Conservation (phyloP, 2,888 invertebrate genomes). For the Geophilus truncorum region DNA sequence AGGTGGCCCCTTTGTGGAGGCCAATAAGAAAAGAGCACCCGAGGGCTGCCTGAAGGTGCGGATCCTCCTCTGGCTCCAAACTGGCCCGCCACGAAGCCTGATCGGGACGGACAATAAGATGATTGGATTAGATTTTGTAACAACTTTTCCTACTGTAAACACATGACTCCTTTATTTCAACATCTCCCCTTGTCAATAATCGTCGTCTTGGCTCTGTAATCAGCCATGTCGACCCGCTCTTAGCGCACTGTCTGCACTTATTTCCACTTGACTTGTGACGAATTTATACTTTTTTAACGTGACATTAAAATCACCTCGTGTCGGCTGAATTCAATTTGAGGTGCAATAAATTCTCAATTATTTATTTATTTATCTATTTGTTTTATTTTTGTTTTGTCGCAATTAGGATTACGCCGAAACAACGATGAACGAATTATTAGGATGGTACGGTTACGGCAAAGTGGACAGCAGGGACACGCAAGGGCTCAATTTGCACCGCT, state of each 20-base stretch:
- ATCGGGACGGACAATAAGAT: slow-evolving; percentile 1
- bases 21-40: background rate
- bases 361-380: background rate
- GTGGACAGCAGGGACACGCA: slow-evolving; percentile 62
- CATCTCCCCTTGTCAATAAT: background rate
- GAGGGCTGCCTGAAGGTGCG: background rate
- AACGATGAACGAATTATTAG: slow-evolving; percentile 85
- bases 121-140: slow-evolving; percentile 4
- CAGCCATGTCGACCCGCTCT: background rate
- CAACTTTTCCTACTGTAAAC: background rate
- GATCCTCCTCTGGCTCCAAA: slow-evolving; percentile 10
- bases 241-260: background rate
- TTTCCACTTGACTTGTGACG: background rate
- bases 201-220: background rate
- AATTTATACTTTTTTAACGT: no score
- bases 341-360: background rate
- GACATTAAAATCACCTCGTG: background rate
- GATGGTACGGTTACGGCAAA: slow-evolving; percentile 83
- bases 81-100: background rate
- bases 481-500: slow-evolving; percentile 50
- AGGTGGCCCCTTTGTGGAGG: background rate
- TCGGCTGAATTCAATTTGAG: no score
- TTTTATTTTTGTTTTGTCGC: slow-evolving; percentile 20
- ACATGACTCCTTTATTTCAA: background rate
- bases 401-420: slow-evolving; percentile 80